Base-by-base conservation (phyloP, 2,113 vertebrate species). In the Stigmatopora nigra region DNA sequence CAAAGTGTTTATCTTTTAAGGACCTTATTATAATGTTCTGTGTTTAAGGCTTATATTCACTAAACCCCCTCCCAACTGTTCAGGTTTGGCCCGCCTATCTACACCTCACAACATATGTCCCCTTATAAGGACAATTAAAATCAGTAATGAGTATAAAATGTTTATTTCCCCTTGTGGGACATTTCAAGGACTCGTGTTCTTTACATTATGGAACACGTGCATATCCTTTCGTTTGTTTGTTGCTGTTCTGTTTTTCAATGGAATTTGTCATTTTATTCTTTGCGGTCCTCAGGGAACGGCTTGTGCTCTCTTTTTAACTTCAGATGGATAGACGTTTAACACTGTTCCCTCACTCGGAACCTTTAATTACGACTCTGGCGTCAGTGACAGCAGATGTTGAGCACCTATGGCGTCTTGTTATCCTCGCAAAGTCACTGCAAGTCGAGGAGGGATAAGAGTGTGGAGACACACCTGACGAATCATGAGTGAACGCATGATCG, bases 341-440 rank as follows among this genome's bases (percentile, higher is more conserved):
- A 90, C 87, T 87, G 89, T 86, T 90, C 89, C 77, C 84, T 91
- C 89, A 88, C 80, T 88, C 74, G 90, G 89, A 91, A 91, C 88
- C 89, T 90, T 90, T 91, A 91, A 92, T 91, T 92, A 91, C 88
- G 87, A 87, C 82, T 85, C 84, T 81, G 88, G 86, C 88, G 89
- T 90, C 89, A 91, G 85, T 88, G 89, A 91, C 88, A 89, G 82
- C 88, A 89, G 88, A 91, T 89, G 89, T 88, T 89, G 78, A 86
- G 82, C 90, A 88, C 86, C 87, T 88, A 86, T 83, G 57, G 83
- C 77, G 83, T 87, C 88, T 89, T 87, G 87, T 85, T 86, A 89
- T 86, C 81, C 85, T 87, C 88, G 87, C 89, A 88, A 88, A 86
- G 86, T 88, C 89, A 86, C 83, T 89, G 87, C 88, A 89, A 87